Evolutionary conservation across 2,113 vertebrate species (phyloP).

Genomic region (Dolichotis patagonum): DNA sequence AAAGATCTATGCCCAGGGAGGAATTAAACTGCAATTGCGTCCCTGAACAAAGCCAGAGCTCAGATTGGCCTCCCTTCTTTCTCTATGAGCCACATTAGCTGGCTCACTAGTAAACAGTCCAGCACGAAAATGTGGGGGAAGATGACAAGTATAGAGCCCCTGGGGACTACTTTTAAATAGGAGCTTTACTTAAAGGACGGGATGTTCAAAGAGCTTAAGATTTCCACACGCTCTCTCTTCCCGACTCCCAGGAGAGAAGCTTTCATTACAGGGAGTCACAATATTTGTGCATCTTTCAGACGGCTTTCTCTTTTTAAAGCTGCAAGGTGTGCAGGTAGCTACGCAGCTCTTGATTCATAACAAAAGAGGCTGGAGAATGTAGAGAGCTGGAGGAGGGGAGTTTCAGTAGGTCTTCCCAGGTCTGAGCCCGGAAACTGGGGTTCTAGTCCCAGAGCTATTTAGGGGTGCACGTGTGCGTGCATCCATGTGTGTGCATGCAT

Average conservation of each 20-base stretch:
- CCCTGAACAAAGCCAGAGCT: background rate
- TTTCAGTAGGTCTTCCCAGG: background rate
- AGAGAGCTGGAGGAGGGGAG: slow-evolving; percentile 7
- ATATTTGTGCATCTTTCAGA: slow-evolving; percentile 56
- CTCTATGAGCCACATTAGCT: background rate
- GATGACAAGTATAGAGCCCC: slow-evolving; percentile 26
- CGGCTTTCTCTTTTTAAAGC: slow-evolving; percentile 53
- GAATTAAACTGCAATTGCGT: background rate
- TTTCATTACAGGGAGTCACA: slow-evolving; percentile 64
- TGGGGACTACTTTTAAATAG: background rate
- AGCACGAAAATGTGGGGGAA: background rate
- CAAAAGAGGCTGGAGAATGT: slow-evolving; percentile 53
- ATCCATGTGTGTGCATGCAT: background rate
- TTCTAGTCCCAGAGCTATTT: background rate
- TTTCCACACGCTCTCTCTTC: background rate
- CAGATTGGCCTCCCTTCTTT: background rate
- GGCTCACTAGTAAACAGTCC: slow-evolving; percentile 49
- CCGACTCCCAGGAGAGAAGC: slow-evolving; percentile 50
- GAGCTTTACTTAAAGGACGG: slow-evolving; percentile 51
- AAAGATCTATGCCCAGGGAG: slow-evolving; percentile 15
- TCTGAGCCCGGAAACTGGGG: background rate
- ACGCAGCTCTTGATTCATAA: slow-evolving; percentile 19
- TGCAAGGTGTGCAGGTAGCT: background rate
- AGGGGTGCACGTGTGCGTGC: background rate
- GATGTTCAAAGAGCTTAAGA: slow-evolving; percentile 62